Evolutionary conservation across 2,888 invertebrate genomes (phyloP), one percentile per base, ranked within the genome.

Genomic region (Epistrophe eligans): DNA sequence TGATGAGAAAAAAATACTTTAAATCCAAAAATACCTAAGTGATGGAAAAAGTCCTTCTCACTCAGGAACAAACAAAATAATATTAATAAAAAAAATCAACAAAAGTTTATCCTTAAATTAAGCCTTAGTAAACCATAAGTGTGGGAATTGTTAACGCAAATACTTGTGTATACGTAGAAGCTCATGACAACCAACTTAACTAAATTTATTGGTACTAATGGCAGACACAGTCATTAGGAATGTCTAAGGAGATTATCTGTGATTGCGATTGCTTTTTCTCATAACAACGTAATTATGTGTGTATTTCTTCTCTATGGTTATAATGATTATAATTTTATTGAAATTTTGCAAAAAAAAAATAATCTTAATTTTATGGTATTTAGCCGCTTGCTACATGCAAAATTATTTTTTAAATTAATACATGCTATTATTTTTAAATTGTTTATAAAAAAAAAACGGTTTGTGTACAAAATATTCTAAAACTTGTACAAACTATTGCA

Each of bases 51-150:
- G 58, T 38, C 45, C 45, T 48, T 24, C 73, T 32, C 24, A 55
- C 28, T 40, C 76, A 60, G 35, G 40, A 50, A 52, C 67, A 38
- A 70, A 35, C 50, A 62, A 38, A 66, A 32, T 17, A 73, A 32
- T 52, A 19, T n/a, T 45, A 62, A 50, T n/a, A 84, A 81, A 73
- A 55, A 80, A 81, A 84, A 13, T 55, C 52, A 60, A 81, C 77
- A 62, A 82, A 85, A 52, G 73, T 85, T 85, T 82, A 73, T 74
- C 85, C 73, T 82, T 55, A 82, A 77, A 73, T 77, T 85, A 70
- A 85, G 85, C 82, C 64, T 77, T 38, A 82, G 77, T 84, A 72
- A 60, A 77, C 45, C 32, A 45, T 77, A 73, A 81, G 48, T 10
- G 15, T 38, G 17, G n/a, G 38, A 50, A 43, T 58, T 17, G 17